A percentile compares a stretch with the other conserved stretches of the same genome.
These are phyloP conservation scores for Magallana angulata DNA, from an alignment of 1,140 invertebrate genomes.

Conservation along the genomic window DNA sequence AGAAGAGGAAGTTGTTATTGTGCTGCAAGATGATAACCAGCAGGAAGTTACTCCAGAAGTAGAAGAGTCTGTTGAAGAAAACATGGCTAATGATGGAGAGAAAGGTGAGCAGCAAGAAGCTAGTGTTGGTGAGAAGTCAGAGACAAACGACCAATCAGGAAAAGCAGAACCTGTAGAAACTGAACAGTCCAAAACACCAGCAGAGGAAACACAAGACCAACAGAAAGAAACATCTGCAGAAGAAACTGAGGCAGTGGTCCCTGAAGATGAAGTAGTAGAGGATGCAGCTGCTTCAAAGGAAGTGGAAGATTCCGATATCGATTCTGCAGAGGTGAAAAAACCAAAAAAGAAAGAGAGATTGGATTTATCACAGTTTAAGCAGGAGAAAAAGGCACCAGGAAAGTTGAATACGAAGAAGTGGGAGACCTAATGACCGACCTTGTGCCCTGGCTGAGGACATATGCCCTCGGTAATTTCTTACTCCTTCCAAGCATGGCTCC, in stretches of 20 bases:
- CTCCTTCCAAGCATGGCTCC: conserved; percentile 33
- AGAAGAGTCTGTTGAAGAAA: background rate
- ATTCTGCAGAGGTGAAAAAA: background rate
- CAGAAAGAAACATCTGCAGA: background rate
- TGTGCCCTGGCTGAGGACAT: background rate
- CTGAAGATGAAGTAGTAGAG: background rate
- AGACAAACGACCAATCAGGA: background rate
- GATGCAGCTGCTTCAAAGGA: background rate
- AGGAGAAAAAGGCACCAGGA: conserved; percentile 12
- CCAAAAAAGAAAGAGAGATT: conserved; percentile 15
- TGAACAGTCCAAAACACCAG: background rate
- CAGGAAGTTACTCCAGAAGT: background rate
- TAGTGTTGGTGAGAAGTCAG: background rate
- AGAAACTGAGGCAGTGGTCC: background rate
- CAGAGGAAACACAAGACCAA: background rate
- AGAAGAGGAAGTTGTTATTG: conserved; percentile 9
- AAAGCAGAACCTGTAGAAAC: background rate
- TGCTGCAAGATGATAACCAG: background rate
- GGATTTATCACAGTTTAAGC: conserved; percentile 21
- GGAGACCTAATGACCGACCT: background rate
- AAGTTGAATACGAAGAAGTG: conserved; percentile 4
- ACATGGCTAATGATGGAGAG: background rate
- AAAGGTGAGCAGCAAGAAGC: background rate
- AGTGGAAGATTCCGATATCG: background rate
- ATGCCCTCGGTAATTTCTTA: conserved; percentile 26